Evolutionary conservation across 37 sponge, comb jelly and placozoan genomes (phyloP).

Genomic region (Haliclona indistincta): DNA sequence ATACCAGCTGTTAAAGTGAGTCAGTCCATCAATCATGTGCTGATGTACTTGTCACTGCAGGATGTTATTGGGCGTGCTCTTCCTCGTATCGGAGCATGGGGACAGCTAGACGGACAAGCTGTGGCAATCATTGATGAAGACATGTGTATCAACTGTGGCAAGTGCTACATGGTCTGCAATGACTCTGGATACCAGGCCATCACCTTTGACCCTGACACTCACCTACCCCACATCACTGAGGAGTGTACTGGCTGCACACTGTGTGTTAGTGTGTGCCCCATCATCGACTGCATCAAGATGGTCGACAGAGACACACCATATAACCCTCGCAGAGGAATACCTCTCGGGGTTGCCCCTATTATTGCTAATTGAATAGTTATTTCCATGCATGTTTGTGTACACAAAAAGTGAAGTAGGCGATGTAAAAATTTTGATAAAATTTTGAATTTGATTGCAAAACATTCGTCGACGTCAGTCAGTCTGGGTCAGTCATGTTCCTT

Average conservation of each 20-base stretch:
- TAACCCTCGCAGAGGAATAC: conserved; percentile 73
- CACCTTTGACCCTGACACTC: conserved; percentile 87
- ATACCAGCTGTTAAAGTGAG: conserved; percentile 75
- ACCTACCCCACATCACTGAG: conserved; percentile 83
- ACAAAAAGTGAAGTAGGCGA: too few relatives aligned
- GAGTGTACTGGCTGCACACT: conserved; percentile 96
- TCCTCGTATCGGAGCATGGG: conserved; percentile 77
- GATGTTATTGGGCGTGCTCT: conserved; percentile 82
- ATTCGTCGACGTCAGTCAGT: too few relatives aligned
- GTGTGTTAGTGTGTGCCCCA: conserved; percentile 94
- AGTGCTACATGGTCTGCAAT: conserved; percentile 97
- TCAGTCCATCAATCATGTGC: neutral
- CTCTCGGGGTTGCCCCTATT: conserved; percentile 29
- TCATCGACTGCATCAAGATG: conserved; percentile 96
- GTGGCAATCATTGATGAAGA: conserved; percentile 98
- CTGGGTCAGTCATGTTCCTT: too few relatives aligned
- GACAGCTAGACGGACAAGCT: conserved; percentile 85
- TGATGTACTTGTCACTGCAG: conserved; percentile 32
- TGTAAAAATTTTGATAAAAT: too few relatives aligned
- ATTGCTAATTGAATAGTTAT: too few relatives aligned
- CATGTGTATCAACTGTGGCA: conserved; percentile 99
- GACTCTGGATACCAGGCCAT: conserved; percentile 96
- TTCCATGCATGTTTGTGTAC: too few relatives aligned
- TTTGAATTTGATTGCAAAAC: too few relatives aligned
- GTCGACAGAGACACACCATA: conserved; percentile 50